phyloP scores from a whole-genome alignment of 2,113 vertebrate genomes.

The Pogona vitticeps region DNA sequence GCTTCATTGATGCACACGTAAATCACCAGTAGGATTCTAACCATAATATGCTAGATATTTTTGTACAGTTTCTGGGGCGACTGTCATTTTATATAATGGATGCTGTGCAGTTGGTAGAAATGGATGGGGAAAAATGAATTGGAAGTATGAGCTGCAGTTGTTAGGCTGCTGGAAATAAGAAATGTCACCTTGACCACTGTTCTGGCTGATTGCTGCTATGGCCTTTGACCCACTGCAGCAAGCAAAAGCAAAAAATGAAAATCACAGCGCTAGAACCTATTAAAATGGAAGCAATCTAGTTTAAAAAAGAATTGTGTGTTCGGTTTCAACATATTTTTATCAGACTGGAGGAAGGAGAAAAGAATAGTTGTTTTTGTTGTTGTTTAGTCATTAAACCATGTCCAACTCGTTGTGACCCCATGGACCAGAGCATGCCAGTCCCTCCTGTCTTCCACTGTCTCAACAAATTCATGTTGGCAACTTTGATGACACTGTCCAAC shows the following conservation, averaged over 20 bases:
- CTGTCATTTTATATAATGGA: neutral
- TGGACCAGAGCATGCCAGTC: too few relatives aligned
- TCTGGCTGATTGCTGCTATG: neutral
- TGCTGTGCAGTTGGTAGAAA: neutral
- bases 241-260: conserved; percentile 62
- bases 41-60: neutral
- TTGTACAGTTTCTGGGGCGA: neutral
- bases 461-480: too few relatives aligned
- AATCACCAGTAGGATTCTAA: neutral
- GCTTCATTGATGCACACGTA: too few relatives aligned
- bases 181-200: neutral
- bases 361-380: too few relatives aligned
- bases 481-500: too few relatives aligned
- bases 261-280: conserved; percentile 53
- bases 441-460: too few relatives aligned
- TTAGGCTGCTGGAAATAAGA: neutral
- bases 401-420: too few relatives aligned
- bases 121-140: neutral
- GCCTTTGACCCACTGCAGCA: neutral
- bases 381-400: too few relatives aligned
- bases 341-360: conserved; percentile 28
- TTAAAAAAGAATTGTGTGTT: conserved; percentile 21
- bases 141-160: neutral
- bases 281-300: conserved; percentile 57
- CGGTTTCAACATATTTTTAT: conserved; percentile 26